Evolutionary conservation across 2,888 invertebrate species (phyloP).

Genomic region (Cephus runcator): DNA sequence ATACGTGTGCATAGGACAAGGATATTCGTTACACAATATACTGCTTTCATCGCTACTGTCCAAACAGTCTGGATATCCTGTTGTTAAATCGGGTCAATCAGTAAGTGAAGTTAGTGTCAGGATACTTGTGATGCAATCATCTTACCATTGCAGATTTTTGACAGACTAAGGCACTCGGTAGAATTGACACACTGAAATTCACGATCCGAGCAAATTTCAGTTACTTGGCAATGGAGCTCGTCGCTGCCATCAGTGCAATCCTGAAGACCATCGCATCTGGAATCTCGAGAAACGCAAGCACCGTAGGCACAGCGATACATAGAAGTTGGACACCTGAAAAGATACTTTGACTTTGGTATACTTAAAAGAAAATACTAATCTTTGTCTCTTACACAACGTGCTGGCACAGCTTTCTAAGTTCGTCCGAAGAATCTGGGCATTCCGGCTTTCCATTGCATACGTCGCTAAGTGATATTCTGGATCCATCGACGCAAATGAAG

Average conservation of each 20-base stretch:
- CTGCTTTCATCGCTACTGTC: conserved; percentile 46
- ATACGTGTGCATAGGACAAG: conserved; percentile 41
- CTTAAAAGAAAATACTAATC: not conserved
- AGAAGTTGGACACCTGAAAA: conserved; percentile 40
- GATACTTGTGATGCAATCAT: not conserved
- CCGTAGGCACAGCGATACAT: conserved; percentile 48
- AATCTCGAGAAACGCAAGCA: conserved; percentile 40
- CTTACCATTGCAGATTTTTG: conserved; percentile 43
- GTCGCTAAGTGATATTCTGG: conserved; percentile 61
- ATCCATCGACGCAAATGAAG: conserved; percentile 47
- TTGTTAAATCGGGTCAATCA: conserved; percentile 8
- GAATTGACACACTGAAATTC: conserved; percentile 40
- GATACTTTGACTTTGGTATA: not conserved
- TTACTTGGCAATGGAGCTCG: conserved; percentile 41
- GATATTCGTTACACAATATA: conserved; percentile 39
- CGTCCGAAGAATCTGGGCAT: conserved; percentile 74
- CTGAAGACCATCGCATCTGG: conserved; percentile 42
- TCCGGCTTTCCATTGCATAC: conserved; percentile 70
- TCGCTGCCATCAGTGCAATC: conserved; percentile 50
- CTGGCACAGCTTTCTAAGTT: conserved; percentile 61
- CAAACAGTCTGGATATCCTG: conserved; percentile 44
- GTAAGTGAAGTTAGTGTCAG: not conserved
- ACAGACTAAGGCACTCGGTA: conserved; percentile 37
- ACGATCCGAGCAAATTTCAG: conserved; percentile 34
- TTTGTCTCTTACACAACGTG: conserved; percentile 36